A percentile compares a stretch with the other conserved stretches of the same genome.
Evolutionary conservation across 2,113 vertebrate species (phyloP).

Genomic region (Prunella fulvescens): DNA sequence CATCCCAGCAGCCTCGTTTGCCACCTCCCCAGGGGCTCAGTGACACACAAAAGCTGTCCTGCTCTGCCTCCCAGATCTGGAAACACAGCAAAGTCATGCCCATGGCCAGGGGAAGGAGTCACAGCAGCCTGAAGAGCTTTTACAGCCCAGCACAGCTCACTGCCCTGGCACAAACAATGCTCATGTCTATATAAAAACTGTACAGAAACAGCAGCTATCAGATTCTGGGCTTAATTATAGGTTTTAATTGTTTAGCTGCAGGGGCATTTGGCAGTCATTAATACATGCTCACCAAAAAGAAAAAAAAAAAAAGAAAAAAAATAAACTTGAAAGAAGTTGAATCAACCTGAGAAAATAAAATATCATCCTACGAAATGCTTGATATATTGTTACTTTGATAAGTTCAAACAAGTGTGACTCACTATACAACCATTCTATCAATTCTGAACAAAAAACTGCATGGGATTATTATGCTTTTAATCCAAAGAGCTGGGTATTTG

Average conservation of each 20-base stretch:
- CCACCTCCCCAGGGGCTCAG: not conserved
- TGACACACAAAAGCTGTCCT: slow-evolving; percentile 13
- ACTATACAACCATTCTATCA: slow-evolving; percentile 69
- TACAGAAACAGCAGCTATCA: not conserved
- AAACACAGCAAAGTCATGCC: not conserved
- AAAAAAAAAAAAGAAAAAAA: not conserved
- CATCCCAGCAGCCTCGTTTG: not conserved
- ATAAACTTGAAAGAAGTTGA: slow-evolving; percentile 17
- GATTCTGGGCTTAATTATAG: slow-evolving; percentile 9
- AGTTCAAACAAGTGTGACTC: slow-evolving; percentile 71
- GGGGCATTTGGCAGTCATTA: slow-evolving; percentile 41
- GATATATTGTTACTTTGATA: slow-evolving; percentile 70
- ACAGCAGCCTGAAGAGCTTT: not conserved
- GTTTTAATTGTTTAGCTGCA: slow-evolving; percentile 51
- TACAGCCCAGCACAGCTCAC: not conserved
- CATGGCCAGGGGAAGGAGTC: not conserved
- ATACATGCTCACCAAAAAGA: not conserved
- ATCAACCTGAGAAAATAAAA: slow-evolving; percentile 56
- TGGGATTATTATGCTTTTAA: slow-evolving; percentile 75
- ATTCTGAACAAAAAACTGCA: slow-evolving; percentile 70
- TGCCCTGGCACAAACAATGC: not conserved
- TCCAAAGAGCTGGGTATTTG: slow-evolving; percentile 70
- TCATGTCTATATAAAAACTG: not conserved
- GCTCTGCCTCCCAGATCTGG: not conserved
- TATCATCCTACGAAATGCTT: slow-evolving; percentile 45